phyloP scores from a whole-genome alignment of 2,797 vertebrate genomes.

The Spinus olivaceus region DNA sequence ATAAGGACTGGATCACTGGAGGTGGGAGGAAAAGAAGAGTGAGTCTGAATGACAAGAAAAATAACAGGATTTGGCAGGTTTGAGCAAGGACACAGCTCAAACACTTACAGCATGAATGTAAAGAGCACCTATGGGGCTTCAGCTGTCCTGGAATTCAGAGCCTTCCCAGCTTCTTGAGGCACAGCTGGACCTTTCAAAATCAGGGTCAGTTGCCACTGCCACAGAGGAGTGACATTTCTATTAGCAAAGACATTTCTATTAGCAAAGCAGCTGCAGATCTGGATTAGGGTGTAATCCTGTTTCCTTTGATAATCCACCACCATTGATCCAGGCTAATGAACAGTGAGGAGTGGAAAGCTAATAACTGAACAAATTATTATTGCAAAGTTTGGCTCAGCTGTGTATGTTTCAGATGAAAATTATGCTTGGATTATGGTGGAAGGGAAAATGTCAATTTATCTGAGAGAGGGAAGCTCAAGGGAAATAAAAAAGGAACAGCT shows the following conservation, averaged over 20 bases:
- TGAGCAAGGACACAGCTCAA: background rate
- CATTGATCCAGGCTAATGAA: background rate
- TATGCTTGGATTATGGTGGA: background rate
- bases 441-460: background rate
- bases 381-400: background rate
- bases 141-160: background rate
- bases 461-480: background rate
- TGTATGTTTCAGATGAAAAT: background rate
- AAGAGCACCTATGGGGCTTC: background rate
- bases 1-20: background rate
- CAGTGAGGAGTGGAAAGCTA: background rate
- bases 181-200: background rate
- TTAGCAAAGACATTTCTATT: background rate
- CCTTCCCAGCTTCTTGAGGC: background rate
- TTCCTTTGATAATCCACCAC: background rate
- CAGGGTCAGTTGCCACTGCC: background rate
- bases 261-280: background rate
- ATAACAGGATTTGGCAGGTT: background rate
- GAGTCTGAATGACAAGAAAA: background rate
- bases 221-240: background rate
- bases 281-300: background rate
- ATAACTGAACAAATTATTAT: background rate
- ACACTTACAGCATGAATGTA: background rate
- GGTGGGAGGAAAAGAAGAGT: background rate
- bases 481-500: background rate